Evolutionary conservation across 2,888 invertebrate species (phyloP).

Genomic region (Stratiomys singularior): DNA sequence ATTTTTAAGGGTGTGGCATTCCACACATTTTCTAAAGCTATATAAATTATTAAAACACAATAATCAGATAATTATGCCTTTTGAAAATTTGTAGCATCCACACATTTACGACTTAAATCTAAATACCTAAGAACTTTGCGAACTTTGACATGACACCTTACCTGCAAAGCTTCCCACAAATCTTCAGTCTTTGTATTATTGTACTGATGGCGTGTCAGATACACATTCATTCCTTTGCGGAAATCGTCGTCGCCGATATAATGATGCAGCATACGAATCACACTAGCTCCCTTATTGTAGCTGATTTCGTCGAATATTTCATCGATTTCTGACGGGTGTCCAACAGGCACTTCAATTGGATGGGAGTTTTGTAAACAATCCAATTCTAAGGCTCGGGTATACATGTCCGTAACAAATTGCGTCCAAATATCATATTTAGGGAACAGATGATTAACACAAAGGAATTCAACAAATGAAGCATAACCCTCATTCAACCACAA

Average conservation of each 20-base stretch:
- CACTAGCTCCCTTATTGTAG: constrained; percentile 94
- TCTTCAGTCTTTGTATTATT: constrained; percentile 94
- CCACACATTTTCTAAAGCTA: no score
- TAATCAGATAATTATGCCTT: no score
- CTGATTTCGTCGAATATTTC: constrained; percentile 99
- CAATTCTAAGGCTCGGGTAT: constrained; percentile 84
- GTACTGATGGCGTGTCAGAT: constrained; percentile 88
- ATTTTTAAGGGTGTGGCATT: no score
- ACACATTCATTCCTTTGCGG: constrained; percentile 90
- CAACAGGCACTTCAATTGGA: constrained; percentile 96
- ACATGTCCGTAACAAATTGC: constrained; percentile 91
- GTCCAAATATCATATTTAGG: constrained; percentile 98
- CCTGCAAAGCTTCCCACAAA: constrained; percentile 91
- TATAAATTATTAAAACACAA: no score
- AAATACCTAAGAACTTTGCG: no score
- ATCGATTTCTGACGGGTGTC: constrained; percentile 94
- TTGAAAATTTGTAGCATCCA: neutral
- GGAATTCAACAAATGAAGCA: constrained; percentile 94
- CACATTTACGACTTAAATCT: constrained; percentile 82
- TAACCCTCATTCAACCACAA: constrained; percentile 97
- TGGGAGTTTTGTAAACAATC: constrained; percentile 93
- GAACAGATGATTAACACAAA: constrained; percentile 91
- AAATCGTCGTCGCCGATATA: constrained; percentile 95
- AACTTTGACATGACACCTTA: constrained; percentile 88
- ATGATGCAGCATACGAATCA: constrained; percentile 93